These are phyloP conservation scores for Rhombomys opimus DNA, from an alignment of 2,113 vertebrate species.

Conservation along the genomic window DNA sequence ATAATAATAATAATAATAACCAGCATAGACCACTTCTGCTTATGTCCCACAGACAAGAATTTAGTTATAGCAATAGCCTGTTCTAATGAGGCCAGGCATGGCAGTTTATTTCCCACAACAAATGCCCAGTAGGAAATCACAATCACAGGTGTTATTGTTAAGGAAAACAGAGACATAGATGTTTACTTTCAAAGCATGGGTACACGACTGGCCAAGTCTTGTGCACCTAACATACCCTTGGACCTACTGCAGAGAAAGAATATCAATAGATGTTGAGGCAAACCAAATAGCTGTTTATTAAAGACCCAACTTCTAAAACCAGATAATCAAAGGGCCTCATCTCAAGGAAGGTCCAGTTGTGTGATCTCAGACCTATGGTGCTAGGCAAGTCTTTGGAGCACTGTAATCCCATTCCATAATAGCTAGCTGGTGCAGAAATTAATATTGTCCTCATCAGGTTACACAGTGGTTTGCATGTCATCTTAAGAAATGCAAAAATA, in stretches of 20 bases:
- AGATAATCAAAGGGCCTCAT: not conserved
- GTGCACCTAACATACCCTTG: not conserved
- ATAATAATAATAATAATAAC: not conserved
- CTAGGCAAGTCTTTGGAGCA: not conserved
- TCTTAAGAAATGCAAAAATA: not conserved
- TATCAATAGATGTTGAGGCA: not conserved
- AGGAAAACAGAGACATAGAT: not conserved
- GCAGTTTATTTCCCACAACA: not conserved
- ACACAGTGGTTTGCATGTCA: not conserved
- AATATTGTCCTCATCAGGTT: not conserved
- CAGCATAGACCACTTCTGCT: not conserved
- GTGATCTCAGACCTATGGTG: not conserved
- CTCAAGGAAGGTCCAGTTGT: not conserved
- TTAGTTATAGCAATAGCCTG: not conserved
- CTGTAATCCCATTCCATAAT: not conserved
- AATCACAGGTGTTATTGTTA: accelerated
- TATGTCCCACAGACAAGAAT: not conserved
- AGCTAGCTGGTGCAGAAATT: not conserved
- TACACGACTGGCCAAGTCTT: not conserved
- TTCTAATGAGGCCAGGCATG: not conserved
- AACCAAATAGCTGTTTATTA: not conserved
- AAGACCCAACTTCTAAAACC: constrained; percentile 31
- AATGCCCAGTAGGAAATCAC: not conserved
- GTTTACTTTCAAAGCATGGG: constrained; percentile 25
- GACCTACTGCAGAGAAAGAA: not conserved